Conservation (phyloP, 1,140 invertebrate genomes). For the Ips nitidus region DNA sequence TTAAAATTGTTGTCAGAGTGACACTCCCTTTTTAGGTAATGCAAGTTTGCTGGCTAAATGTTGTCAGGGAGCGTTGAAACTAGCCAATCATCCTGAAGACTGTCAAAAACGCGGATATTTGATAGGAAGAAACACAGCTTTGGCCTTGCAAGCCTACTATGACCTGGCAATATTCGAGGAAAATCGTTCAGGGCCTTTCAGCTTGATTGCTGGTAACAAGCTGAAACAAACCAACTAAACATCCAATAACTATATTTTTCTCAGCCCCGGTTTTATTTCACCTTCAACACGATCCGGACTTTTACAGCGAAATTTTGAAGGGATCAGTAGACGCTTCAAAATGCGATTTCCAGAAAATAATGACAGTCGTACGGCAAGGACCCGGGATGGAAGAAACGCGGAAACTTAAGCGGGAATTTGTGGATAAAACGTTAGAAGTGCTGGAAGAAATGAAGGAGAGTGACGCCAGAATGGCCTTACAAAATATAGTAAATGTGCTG, state of each 20-base stretch:
- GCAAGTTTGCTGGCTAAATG: slow-evolving; percentile 56
- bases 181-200: slow-evolving; percentile 56
- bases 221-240: neutral
- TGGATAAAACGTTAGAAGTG: slow-evolving; percentile 70
- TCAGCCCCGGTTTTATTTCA: slow-evolving; percentile 79
- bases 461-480: slow-evolving; percentile 71
- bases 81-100: slow-evolving; percentile 74
- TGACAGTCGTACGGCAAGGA: slow-evolving; percentile 56
- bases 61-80: slow-evolving; percentile 78
- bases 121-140: slow-evolving; percentile 87
- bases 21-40: slow-evolving; percentile 13
- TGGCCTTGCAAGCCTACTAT: slow-evolving; percentile 82
- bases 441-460: slow-evolving; percentile 70
- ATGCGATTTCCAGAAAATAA: slow-evolving; percentile 67
- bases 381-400: slow-evolving; percentile 72
- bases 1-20: neutral
- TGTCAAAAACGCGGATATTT: slow-evolving; percentile 75
- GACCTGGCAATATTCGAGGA: slow-evolving; percentile 48
- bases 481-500: slow-evolving; percentile 66
- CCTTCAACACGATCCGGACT: slow-evolving; percentile 68
- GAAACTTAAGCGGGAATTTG: slow-evolving; percentile 73
- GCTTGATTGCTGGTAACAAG: slow-evolving; percentile 61
- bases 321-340: slow-evolving; percentile 68
- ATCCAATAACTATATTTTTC: slow-evolving; percentile 2
- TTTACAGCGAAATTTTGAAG: slow-evolving; percentile 71